These are phyloP conservation scores for Brachionus calyciflorus DNA, from an alignment of 1,140 invertebrate species.

Conservation along the genomic window DNA sequence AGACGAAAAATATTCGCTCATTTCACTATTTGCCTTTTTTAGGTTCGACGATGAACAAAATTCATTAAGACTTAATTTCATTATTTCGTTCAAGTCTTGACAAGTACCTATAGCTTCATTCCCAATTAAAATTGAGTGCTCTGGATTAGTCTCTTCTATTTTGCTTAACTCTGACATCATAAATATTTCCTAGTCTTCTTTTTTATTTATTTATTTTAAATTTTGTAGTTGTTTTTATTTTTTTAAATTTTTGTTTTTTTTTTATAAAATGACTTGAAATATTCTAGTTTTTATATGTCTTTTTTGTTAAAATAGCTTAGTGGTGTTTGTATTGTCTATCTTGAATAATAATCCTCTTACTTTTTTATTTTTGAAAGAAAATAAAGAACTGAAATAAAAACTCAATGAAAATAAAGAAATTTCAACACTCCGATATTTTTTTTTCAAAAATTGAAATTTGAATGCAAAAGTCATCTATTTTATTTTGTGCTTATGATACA, in stretches of 20 bases:
- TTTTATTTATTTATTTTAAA: background rate
- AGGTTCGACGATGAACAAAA: slow-evolving; percentile 3
- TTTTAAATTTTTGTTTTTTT: slow-evolving; percentile 20
- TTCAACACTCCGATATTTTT: slow-evolving; percentile 24
- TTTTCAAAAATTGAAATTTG: too few relatives aligned
- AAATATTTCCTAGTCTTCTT: background rate
- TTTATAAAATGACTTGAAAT: slow-evolving; percentile 8
- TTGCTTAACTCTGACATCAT: background rate
- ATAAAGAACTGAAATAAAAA: background rate
- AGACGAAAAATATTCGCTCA: slow-evolving; percentile 22
- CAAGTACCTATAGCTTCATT: background rate
- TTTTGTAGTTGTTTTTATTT: background rate
- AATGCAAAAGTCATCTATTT: too few relatives aligned
- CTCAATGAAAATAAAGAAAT: slow-evolving; percentile 18
- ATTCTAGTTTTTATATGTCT: slow-evolving; percentile 19
- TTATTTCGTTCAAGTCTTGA: background rate
- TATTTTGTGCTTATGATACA: background rate
- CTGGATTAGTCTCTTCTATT: too few relatives aligned
- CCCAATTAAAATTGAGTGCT: background rate
- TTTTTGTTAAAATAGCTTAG: background rate
- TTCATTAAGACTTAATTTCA: slow-evolving; percentile 16
- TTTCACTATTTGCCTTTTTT: background rate
- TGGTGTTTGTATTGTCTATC: slow-evolving; percentile 20
- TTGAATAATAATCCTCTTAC: slow-evolving; percentile 33
- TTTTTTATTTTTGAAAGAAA: slow-evolving; percentile 22